Conservation (phyloP, 2,797 vertebrate genomes). For the Avahi laniger region DNA sequence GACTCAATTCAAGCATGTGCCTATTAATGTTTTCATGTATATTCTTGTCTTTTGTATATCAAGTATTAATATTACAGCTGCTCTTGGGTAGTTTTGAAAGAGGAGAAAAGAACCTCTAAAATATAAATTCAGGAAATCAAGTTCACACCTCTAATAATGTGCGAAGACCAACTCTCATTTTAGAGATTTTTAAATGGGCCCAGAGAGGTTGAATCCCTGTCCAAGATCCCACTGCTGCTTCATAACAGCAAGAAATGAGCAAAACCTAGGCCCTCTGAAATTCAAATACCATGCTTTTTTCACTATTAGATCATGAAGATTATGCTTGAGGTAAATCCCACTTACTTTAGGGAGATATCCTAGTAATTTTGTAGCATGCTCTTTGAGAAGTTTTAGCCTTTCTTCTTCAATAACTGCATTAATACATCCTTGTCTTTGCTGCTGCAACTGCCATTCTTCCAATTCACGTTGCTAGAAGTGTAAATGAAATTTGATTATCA, state of each 20-base stretch:
- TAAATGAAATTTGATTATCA: not conserved
- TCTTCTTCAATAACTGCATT: constrained; percentile 94
- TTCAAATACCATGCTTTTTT: not conserved
- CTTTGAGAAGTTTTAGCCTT: constrained; percentile 91
- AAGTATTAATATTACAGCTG: not conserved
- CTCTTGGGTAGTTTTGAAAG: not conserved
- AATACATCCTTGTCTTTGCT: constrained; percentile 85
- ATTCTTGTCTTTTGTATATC: not conserved
- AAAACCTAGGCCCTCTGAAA: not conserved
- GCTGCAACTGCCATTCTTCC: constrained; percentile 87
- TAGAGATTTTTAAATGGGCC: not conserved
- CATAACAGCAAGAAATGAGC: not conserved
- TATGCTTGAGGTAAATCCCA: constrained; percentile 25
- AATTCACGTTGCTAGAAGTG: constrained; percentile 88
- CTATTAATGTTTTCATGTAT: not conserved
- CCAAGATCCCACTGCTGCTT: not conserved
- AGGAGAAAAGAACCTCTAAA: not conserved
- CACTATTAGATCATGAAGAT: not conserved
- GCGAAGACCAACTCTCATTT: not conserved
- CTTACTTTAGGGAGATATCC: constrained; percentile 94
- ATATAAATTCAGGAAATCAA: not conserved
- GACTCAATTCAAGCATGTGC: not conserved
- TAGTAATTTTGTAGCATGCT: constrained; percentile 91
- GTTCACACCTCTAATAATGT: not conserved
- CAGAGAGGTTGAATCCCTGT: not conserved